These are phyloP conservation scores for Eilema caniola DNA, from an alignment of 2,888 invertebrate species.

Conservation along the genomic window DNA sequence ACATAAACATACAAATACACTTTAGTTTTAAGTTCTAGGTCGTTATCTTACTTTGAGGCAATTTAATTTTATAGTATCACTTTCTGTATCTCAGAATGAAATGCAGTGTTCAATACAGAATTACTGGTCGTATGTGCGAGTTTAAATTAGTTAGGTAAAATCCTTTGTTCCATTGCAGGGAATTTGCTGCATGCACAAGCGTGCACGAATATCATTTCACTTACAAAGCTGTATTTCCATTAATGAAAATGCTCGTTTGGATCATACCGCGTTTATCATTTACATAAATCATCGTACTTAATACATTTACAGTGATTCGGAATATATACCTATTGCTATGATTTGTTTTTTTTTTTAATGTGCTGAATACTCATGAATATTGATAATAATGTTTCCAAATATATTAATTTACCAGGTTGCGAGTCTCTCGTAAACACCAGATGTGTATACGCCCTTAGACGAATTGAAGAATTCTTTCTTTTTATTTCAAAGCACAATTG, in stretches of 20 bases:
- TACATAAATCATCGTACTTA: not conserved
- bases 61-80: not conserved
- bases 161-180: not conserved
- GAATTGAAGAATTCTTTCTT: not conserved
- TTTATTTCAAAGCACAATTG: not conserved
- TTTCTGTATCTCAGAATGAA: not conserved
- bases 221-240: not conserved
- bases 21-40: no score
- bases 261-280: not conserved
- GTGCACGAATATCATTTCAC: not conserved
- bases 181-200: not conserved
- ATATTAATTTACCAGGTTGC: not conserved
- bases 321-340: not conserved
- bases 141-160: not conserved
- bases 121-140: not conserved
- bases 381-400: not conserved
- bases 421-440: no score
- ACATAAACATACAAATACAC: no score
- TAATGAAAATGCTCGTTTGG: not conserved
- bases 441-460: no score
- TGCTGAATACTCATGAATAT: not conserved
- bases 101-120: not conserved
- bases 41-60: not conserved
- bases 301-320: not conserved
- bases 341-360: not conserved